These are phyloP conservation scores for Eupsittula cactorum DNA, from an alignment of 2,113 vertebrate species.

Conservation along the genomic window DNA sequence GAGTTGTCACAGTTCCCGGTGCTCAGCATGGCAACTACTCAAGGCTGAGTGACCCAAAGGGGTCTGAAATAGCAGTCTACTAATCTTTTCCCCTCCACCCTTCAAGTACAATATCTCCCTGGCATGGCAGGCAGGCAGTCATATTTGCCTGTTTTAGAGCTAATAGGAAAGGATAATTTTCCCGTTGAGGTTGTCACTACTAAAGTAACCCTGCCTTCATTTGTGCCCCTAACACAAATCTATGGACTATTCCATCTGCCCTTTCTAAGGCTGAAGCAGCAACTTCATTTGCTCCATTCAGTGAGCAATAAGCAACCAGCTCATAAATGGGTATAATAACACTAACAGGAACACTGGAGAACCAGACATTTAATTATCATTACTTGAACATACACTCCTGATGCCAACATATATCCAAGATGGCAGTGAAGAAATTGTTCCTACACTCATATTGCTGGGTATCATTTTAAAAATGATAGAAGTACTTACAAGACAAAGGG, in stretches of 20 bases:
- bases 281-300: conserved; percentile 1
- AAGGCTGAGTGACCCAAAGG: not conserved
- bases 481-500: not conserved
- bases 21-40: not conserved
- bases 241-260: not conserved
- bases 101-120: not conserved
- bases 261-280: not conserved
- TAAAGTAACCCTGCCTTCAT: not conserved
- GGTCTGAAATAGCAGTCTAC: not conserved
- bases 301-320: not conserved
- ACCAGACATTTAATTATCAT: not conserved
- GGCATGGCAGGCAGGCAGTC: not conserved
- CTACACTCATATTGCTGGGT: not conserved
- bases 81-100: not conserved
- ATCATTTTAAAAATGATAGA: not conserved
- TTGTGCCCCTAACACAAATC: conserved; percentile 25
- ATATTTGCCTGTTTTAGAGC: not conserved
- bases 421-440: not conserved
- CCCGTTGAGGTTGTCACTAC: not conserved
- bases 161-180: conserved; percentile 13
- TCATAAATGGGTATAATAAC: not conserved
- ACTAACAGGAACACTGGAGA: not conserved
- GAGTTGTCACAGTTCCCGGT: not conserved
- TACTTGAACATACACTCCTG: not conserved
- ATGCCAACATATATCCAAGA: not conserved